Evolutionary conservation across 1,140 invertebrate species (phyloP).

Genomic region (Calliopsis andreniformis): DNA sequence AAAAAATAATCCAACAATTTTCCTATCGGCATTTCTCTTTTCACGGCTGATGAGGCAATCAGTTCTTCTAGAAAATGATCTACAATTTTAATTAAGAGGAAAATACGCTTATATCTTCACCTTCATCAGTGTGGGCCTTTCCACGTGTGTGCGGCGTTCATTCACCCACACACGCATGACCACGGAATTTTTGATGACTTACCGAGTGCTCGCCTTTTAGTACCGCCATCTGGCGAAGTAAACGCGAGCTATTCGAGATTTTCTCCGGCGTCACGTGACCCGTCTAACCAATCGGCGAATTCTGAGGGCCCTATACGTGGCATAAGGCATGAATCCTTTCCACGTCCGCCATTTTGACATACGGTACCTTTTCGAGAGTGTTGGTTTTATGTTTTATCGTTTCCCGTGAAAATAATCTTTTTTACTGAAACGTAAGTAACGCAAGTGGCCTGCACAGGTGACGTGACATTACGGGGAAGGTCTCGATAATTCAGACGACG

Average conservation of each 20-base stretch:
- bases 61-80: too few relatives aligned
- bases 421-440: slow-evolving; percentile 86
- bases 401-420: slow-evolving; percentile 84
- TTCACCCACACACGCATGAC: slow-evolving; percentile 6
- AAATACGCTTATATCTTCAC: not conserved
- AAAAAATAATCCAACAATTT: not conserved
- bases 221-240: slow-evolving; percentile 25
- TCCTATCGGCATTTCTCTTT: not conserved
- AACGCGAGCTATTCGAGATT: slow-evolving; percentile 17
- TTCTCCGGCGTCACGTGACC: slow-evolving; percentile 52
- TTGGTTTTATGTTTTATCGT: slow-evolving; percentile 87
- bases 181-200: slow-evolving; percentile 40
- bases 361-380: slow-evolving; percentile 86
- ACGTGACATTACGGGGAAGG: slow-evolving; percentile 46
- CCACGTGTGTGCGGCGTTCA: not conserved
- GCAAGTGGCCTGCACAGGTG: slow-evolving; percentile 54
- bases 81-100: slow-evolving; percentile 11
- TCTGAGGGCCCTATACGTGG: slow-evolving; percentile 85
- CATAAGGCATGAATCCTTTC: slow-evolving; percentile 87
- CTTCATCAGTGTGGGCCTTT: slow-evolving; percentile 20
- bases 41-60: not conserved
- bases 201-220: not conserved
- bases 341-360: slow-evolving; percentile 91
- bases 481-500: slow-evolving; percentile 48
- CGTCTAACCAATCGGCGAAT: slow-evolving; percentile 47